A percentile compares a stretch with the other conserved stretches of the same genome.
These are phyloP conservation scores for Palythoa caribaeorum DNA, from an alignment of 92 coral and sea anemone species.

Conservation along the genomic window DNA sequence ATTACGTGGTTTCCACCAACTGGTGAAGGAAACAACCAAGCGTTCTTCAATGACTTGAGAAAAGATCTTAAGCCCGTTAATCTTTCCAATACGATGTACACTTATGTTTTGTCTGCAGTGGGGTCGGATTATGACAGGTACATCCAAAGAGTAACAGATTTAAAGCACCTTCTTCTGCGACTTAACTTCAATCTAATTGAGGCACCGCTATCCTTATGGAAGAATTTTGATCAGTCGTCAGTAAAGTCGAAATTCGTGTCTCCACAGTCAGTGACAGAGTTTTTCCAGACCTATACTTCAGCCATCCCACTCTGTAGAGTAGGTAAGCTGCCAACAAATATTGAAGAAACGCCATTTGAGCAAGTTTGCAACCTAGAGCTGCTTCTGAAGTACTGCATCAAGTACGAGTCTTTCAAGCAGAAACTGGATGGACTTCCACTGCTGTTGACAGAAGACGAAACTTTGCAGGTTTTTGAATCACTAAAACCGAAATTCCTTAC, in stretches of 20 bases:
- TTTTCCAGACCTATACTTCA: slow-evolving; percentile 54
- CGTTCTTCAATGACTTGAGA: slow-evolving; percentile 64
- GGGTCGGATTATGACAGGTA: too few relatives aligned
- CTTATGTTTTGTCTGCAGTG: too few relatives aligned
- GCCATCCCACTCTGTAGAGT: slow-evolving; percentile 48
- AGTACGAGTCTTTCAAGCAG: slow-evolving; percentile 39
- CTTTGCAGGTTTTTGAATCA: slow-evolving; percentile 58
- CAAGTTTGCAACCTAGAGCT: slow-evolving; percentile 27
- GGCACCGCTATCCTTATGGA: slow-evolving; percentile 52
- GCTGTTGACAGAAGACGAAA: slow-evolving; percentile 80
- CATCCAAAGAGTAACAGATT: background rate
- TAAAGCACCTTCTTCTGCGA: slow-evolving; percentile 61
- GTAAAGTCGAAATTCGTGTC: slow-evolving; percentile 41
- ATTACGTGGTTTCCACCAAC: slow-evolving; percentile 77
- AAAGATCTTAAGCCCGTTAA: background rate
- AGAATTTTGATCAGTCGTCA: slow-evolving; percentile 29
- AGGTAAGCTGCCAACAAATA: slow-evolving; percentile 38
- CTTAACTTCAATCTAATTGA: slow-evolving; percentile 71
- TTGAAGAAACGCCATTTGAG: slow-evolving; percentile 64
- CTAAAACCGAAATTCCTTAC: slow-evolving; percentile 56
- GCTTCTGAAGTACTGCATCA: slow-evolving; percentile 72
- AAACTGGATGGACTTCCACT: slow-evolving; percentile 78
- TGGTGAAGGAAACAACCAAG: slow-evolving; percentile 58
- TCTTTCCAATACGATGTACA: too few relatives aligned
- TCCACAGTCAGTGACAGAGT: slow-evolving; percentile 54